A percentile compares a stretch with the other conserved stretches of the same genome.
These are phyloP conservation scores for Brachynemurus nebulosus DNA, from an alignment of 2,888 invertebrate species.

Conservation along the genomic window DNA sequence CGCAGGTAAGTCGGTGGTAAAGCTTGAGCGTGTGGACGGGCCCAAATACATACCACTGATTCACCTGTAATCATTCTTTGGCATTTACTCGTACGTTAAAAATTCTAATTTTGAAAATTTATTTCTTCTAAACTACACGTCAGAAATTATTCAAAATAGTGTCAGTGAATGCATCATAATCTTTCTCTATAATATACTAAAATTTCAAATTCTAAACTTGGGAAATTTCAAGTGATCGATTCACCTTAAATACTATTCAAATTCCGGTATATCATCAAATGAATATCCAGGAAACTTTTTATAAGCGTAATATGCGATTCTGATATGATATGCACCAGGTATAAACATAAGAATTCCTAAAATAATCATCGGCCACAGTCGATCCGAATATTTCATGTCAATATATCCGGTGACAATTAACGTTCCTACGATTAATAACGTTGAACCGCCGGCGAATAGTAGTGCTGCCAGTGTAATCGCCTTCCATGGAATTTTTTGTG, in stretches of 20 bases:
- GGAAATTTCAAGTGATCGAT: too few relatives aligned
- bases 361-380: slow-evolving; percentile 80
- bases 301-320: slow-evolving; percentile 76
- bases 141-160: too few relatives aligned
- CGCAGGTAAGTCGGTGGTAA: too few relatives aligned
- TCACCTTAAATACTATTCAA: slow-evolving; percentile 56
- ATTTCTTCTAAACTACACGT: too few relatives aligned
- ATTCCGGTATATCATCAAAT: slow-evolving; percentile 80
- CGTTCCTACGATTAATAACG: slow-evolving; percentile 60
- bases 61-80: too few relatives aligned
- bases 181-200: too few relatives aligned
- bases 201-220: too few relatives aligned
- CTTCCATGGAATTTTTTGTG: slow-evolving; percentile 69
- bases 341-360: slow-evolving; percentile 81
- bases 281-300: slow-evolving; percentile 72
- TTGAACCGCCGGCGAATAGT: slow-evolving; percentile 62
- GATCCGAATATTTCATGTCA: slow-evolving; percentile 69
- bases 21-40: too few relatives aligned
- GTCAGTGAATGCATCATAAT: too few relatives aligned
- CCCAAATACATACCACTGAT: too few relatives aligned
- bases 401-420: slow-evolving; percentile 70
- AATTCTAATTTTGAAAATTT: too few relatives aligned
- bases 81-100: too few relatives aligned
- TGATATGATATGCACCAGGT: slow-evolving; percentile 81
- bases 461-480: slow-evolving; percentile 64